Evolutionary conservation across 2,888 invertebrate genomes (phyloP).

Genomic region (Melieria picta): DNA sequence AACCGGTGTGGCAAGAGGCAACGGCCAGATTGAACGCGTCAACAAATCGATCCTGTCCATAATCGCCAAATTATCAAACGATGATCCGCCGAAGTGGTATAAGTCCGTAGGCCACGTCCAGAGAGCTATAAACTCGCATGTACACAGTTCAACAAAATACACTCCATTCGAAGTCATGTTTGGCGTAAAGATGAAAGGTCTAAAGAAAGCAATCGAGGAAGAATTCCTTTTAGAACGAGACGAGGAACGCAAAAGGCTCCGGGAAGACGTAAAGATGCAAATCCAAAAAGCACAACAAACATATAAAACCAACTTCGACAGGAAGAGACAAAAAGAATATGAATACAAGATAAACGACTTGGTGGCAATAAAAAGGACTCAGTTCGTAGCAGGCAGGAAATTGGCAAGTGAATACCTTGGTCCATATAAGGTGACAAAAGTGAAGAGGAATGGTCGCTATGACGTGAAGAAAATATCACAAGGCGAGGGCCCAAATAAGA

Average conservation of each 20-base stretch:
- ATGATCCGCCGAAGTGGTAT: slow-evolving; percentile 30
- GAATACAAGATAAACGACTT: slow-evolving; percentile 34
- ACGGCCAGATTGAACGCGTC: slow-evolving; percentile 26
- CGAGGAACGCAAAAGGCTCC: slow-evolving; percentile 25
- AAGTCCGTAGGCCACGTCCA: slow-evolving; percentile 34
- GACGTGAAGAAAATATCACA: slow-evolving; percentile 4
- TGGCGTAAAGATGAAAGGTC: slow-evolving; percentile 29
- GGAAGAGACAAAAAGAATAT: slow-evolving; percentile 34
- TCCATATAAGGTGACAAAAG: slow-evolving; percentile 7
- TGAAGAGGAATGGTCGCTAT: slow-evolving; percentile 6
- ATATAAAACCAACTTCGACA: slow-evolving; percentile 34
- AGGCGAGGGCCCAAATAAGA: not conserved
- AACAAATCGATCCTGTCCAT: slow-evolving; percentile 16
- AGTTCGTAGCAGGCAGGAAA: slow-evolving; percentile 27
- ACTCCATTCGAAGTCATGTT: slow-evolving; percentile 33
- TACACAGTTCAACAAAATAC: slow-evolving; percentile 29
- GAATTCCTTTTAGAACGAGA: slow-evolving; percentile 19
- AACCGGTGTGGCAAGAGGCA: slow-evolving; percentile 26
- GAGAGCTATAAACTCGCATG: slow-evolving; percentile 24
- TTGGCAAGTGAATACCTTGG: slow-evolving; percentile 7
- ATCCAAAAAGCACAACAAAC: slow-evolving; percentile 30
- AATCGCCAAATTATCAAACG: slow-evolving; percentile 13
- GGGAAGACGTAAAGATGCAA: slow-evolving; percentile 26
- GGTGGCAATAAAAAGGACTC: slow-evolving; percentile 33
- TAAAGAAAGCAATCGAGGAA: not conserved